Evolutionary conservation across 1,140 invertebrate genomes (phyloP).

Genomic region (Calephelis virginiensis): DNA sequence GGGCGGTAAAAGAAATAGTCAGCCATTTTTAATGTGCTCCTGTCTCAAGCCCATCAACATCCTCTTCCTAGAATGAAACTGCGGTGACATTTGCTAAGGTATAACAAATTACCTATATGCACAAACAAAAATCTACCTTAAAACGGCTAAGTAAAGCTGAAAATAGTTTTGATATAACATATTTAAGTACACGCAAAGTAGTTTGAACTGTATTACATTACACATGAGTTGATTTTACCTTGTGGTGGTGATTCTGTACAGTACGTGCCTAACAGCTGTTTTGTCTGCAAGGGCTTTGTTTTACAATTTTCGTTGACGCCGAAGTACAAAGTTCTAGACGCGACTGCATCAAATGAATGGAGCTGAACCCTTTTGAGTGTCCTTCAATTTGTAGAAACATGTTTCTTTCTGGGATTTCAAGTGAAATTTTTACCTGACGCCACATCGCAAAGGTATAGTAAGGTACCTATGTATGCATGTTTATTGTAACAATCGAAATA

Average conservation of each 20-base stretch:
- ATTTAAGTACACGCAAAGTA: slow-evolving; percentile 20
- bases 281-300: slow-evolving; percentile 49
- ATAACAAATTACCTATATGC: slow-evolving; percentile 32
- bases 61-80: slow-evolving; percentile 42
- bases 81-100: slow-evolving; percentile 37
- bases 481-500: too few species aligned
- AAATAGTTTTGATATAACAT: slow-evolving; percentile 15
- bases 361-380: slow-evolving; percentile 26
- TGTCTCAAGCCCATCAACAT: slow-evolving; percentile 37
- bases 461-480: too few species aligned
- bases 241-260: slow-evolving; percentile 1
- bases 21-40: slow-evolving; percentile 41
- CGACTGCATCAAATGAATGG: slow-evolving; percentile 23
- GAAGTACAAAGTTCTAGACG: slow-evolving; percentile 34
- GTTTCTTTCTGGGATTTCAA: slow-evolving; percentile 1
- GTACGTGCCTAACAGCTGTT: slow-evolving; percentile 59
- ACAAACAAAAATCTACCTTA: slow-evolving; percentile 32
- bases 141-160: slow-evolving; percentile 9
- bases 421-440: too few species aligned
- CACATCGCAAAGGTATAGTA: not conserved
- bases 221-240: slow-evolving; percentile 18
- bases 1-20: slow-evolving; percentile 8
- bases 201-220: slow-evolving; percentile 22
- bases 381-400: slow-evolving; percentile 23
- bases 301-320: slow-evolving; percentile 47